phyloP scores from a whole-genome alignment of 2,888 invertebrate genomes.

The Watsonalla cultraria region DNA sequence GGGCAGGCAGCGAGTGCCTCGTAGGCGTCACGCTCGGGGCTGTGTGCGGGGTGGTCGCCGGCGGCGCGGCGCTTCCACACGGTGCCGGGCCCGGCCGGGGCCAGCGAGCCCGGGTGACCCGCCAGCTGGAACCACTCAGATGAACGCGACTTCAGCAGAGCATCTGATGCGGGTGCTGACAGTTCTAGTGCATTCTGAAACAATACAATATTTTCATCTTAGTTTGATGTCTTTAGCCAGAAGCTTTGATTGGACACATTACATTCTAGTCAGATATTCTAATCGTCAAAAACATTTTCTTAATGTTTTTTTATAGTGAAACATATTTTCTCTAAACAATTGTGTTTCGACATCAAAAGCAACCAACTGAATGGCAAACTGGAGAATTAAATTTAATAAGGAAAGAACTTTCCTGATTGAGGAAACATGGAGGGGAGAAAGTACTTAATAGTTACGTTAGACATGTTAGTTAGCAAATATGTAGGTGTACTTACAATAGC shows the following conservation, averaged over 20 bases:
- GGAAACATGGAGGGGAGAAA: no score
- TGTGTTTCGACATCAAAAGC: no score
- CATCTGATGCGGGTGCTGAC: constrained; percentile 93
- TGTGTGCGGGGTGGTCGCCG: constrained; percentile 83
- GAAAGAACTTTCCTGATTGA: no score
- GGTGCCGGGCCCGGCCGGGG: constrained; percentile 94
- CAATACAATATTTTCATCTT: constrained; percentile 30
- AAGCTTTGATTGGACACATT: no score
- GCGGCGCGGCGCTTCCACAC: constrained; percentile 94
- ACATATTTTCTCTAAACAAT: no score
- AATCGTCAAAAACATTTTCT: no score
- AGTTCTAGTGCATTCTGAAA: constrained; percentile 94
- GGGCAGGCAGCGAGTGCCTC: constrained; percentile 87
- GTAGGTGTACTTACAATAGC: constrained; percentile 84
- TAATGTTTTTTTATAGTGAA: no score
- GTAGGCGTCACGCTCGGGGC: constrained; percentile 88
- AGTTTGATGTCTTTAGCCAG: background rate
- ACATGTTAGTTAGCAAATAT: background rate
- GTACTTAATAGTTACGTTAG: no score
- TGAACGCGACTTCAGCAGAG: constrained; percentile 85
- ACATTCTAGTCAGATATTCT: no score
- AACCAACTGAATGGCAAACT: no score
- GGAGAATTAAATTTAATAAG: no score
- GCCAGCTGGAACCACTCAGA: constrained; percentile 93
- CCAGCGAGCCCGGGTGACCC: constrained; percentile 95